Percentiles rank a stretch among this genome's conserved stretches.
Evolutionary conservation across 2,888 invertebrate species (phyloP).

Genomic region (Pandemis cinnamomeana): DNA sequence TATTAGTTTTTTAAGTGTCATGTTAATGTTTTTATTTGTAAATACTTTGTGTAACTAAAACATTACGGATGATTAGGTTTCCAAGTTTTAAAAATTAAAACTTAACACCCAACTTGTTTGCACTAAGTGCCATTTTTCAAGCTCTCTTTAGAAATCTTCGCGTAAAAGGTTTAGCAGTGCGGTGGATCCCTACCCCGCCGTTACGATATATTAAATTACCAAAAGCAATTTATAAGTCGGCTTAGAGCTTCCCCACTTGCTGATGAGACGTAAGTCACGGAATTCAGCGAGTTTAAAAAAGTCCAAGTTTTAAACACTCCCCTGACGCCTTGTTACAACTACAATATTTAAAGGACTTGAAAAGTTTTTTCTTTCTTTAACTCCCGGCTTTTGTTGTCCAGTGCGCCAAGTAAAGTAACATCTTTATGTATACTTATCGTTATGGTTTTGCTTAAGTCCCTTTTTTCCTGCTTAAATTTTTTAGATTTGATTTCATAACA

Average conservation of each 20-base stretch:
- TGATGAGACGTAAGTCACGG: constrained; percentile 25
- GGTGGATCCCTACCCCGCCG: constrained; percentile 52
- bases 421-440: no score
- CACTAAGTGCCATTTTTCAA: constrained; percentile 9
- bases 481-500: no score
- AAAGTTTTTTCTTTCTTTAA: background rate
- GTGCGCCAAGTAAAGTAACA: no score
- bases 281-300: constrained; percentile 11
- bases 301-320: background rate
- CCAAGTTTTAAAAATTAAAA: background rate
- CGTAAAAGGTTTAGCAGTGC: constrained; percentile 56
- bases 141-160: constrained; percentile 15
- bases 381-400: no score
- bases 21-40: no score
- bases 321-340: background rate
- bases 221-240: constrained; percentile 76
- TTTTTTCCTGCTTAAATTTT: no score
- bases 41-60: background rate
- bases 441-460: no score
- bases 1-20: no score
- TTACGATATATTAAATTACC: constrained; percentile 70
- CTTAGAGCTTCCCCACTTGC: constrained; percentile 57
- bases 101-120: background rate
- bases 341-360: background rate
- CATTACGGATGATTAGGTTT: background rate